Evolutionary conservation across 2,113 vertebrate species (phyloP).

Genomic region (Verasper variegatus): DNA sequence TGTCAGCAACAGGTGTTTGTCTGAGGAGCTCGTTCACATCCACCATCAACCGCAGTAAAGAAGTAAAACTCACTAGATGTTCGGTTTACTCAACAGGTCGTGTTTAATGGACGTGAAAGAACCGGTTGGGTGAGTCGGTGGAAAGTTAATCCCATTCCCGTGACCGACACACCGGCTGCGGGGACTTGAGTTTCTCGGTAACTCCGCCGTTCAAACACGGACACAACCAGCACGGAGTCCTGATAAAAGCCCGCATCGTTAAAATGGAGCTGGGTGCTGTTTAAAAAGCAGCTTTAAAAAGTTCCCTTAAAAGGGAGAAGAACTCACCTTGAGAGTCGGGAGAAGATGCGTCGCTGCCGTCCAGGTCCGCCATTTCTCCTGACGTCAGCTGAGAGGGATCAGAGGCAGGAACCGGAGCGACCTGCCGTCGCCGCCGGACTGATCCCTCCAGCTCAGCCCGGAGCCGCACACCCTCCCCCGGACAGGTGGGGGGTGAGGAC

Average conservation of each 20-base stretch:
- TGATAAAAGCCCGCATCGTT: neutral
- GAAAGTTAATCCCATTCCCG: constrained; percentile 75
- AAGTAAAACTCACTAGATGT: neutral
- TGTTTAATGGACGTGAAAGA: constrained; percentile 29
- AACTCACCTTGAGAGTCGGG: constrained; percentile 82
- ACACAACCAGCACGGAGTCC: neutral
- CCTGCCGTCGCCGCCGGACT: constrained; percentile 1
- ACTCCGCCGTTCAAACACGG: constrained; percentile 12
- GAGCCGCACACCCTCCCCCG: constrained; percentile 7
- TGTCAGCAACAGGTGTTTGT: constrained; percentile 74
- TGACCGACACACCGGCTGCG: constrained; percentile 66
- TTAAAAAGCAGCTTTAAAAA: constrained; percentile 24
- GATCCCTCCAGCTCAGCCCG: constrained; percentile 22
- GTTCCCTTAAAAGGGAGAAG: constrained; percentile 7
- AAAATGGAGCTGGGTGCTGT: neutral
- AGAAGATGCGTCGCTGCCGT: constrained; percentile 78
- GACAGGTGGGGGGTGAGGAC: neutral
- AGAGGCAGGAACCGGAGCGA: constrained; percentile 50
- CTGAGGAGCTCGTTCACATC: neutral
- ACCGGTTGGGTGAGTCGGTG: constrained; percentile 60
- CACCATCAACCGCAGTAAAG: no score
- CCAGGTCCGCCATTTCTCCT: constrained; percentile 86
- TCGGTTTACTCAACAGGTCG: neutral
- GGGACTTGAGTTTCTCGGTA: constrained; percentile 10
- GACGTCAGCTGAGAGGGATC: constrained; percentile 81